These are phyloP conservation scores for Rhinolophus sinicus DNA, from an alignment of 2,113 vertebrate species.

Conservation along the genomic window DNA sequence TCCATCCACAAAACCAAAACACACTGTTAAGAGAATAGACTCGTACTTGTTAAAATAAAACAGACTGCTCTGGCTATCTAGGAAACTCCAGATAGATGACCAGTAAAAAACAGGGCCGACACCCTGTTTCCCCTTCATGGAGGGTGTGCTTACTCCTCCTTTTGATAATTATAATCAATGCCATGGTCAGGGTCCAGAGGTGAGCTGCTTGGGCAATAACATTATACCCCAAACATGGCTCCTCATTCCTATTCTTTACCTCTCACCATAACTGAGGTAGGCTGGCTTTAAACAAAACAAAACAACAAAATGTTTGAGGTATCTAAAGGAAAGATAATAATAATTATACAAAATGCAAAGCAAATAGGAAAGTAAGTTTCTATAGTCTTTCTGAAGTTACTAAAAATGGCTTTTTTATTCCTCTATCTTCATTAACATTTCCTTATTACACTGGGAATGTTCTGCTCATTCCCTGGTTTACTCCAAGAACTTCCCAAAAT, in stretches of 20 bases:
- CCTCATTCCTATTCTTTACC: background rate
- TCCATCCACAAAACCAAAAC: background rate
- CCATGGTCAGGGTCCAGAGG: background rate
- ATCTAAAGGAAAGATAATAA: background rate
- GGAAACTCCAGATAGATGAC: background rate
- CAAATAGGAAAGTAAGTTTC: background rate
- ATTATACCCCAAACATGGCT: background rate
- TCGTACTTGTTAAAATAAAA: background rate
- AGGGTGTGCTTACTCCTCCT: background rate
- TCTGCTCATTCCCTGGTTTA: background rate
- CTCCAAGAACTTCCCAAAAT: background rate
- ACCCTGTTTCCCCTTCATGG: background rate
- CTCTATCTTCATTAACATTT: background rate
- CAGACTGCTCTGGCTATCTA: background rate
- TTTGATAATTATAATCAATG: background rate
- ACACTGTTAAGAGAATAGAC: background rate
- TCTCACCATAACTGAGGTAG: background rate
- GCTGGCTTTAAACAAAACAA: background rate
- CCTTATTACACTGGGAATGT: background rate
- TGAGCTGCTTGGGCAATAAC: background rate
- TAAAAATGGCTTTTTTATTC: background rate
- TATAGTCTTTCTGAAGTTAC: background rate
- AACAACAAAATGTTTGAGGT: background rate
- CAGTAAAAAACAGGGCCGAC: background rate
- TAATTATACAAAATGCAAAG: background rate